Evolutionary conservation across 1,140 invertebrate species (phyloP), one percentile per base, ranked within the genome.

Genomic region (Mesaphorura yosii): DNA sequence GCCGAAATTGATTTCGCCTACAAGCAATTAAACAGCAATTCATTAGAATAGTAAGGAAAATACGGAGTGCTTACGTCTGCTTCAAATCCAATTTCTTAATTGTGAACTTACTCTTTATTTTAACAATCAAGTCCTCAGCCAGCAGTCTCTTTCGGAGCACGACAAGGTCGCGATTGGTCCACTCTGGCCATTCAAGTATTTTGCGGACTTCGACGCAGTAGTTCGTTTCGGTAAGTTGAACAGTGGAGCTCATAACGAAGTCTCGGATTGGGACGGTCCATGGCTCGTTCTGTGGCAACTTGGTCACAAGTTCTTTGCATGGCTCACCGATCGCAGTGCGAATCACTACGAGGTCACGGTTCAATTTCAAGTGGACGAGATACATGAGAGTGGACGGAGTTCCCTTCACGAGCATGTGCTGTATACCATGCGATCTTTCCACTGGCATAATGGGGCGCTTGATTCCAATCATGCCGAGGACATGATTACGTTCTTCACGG

Each of bases 401-500:
- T 39, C 51, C 50, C 29, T 40, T 51, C 20, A 47, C 34, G 20
- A 63, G 45, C 15, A 50, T 37, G 12, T 48, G 45, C 17, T 52
- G 31, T 20, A 57, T 22, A 22, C 14, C n/a, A 28, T 1, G 40
- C 15, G 46, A 26, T 0, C 41, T 26, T n/a, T 40, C 27, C 25
- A 58, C 34, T 1, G 58, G 19, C 14, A 27, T 52, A 34, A 63
- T 37, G 17, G 55, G 27, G 2, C 46, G n/a, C 34, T 55, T 52
- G 52, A 59, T 63, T 19, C 53, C 52, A 5, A 63, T 20, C 25
- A 59, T 20, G 29, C 51, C 61, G 23, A 58, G 14, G 29, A n/a
- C n/a, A n/a, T n/a, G n/a, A n/a, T 25, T 12, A 12, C 6, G 22
- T 6, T 22, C 40, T 27, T 51, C 20, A 19, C 27, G 38, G 7